Evolutionary conservation across 2,797 vertebrate species (phyloP).

Genomic region (Spinus olivaceus): DNA sequence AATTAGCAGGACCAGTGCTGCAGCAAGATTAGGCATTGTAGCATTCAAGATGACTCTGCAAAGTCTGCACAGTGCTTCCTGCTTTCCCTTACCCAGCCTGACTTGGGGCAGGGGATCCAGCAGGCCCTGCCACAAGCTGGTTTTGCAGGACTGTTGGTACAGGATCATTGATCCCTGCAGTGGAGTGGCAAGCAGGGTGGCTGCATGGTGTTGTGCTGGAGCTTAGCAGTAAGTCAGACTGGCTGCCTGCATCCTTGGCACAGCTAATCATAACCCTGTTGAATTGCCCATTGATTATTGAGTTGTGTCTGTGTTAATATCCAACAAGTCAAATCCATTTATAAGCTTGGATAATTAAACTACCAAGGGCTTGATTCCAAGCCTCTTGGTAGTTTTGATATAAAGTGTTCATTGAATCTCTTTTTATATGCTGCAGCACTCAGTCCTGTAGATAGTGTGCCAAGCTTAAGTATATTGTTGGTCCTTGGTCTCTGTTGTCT

Average conservation of each 20-base stretch:
- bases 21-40: not conserved
- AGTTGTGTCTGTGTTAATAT: not conserved
- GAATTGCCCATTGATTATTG: not conserved
- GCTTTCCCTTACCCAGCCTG: not conserved
- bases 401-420: not conserved
- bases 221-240: not conserved
- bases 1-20: not conserved
- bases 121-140: accelerated
- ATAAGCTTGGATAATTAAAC: not conserved
- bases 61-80: not conserved
- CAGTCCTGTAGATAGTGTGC: not conserved
- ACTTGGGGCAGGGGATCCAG: not conserved
- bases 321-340: not conserved
- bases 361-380: not conserved
- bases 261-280: not conserved
- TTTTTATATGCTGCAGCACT: not conserved
- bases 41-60: not conserved
- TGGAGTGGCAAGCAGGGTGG: not conserved
- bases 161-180: not conserved
- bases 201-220: not conserved
- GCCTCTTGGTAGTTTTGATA: not conserved
- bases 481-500: not conserved
- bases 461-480: not conserved
- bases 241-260: not conserved
- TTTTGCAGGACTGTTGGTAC: not conserved